These are phyloP conservation scores for Sebastes kiyomatsui DNA, from an alignment of 2,797 vertebrate genomes.

Conservation along the genomic window DNA sequence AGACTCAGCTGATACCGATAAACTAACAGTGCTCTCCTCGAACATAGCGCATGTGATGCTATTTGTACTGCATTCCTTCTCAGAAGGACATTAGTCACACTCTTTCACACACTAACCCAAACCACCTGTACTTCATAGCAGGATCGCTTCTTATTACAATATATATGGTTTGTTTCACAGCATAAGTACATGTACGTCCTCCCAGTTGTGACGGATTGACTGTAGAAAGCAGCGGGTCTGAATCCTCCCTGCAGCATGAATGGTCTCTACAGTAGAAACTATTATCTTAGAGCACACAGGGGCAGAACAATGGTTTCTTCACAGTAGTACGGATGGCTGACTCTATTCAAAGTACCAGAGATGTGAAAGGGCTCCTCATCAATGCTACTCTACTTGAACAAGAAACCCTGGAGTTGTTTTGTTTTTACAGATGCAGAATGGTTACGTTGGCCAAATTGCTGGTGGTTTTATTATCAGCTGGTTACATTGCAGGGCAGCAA, in stretches of 20 bases:
- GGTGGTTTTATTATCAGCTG: not conserved
- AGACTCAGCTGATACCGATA: slow-evolving; percentile 42
- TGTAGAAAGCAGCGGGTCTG: slow-evolving; percentile 1
- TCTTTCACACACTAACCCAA: slow-evolving; percentile 40
- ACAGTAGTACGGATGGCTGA: slow-evolving; percentile 46
- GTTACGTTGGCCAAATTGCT: not conserved
- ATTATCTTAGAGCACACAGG: slow-evolving; percentile 55
- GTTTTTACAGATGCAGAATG: not conserved
- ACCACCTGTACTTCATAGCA: slow-evolving; percentile 30
- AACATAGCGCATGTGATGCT: not conserved
- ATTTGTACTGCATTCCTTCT: slow-evolving; percentile 18
- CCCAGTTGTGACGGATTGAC: not conserved
- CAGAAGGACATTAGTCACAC: slow-evolving; percentile 31
- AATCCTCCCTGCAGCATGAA: slow-evolving; percentile 47
- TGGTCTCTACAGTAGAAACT: slow-evolving; percentile 43
- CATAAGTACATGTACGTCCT: not conserved
- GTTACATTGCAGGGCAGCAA: not conserved
- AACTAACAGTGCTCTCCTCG: not conserved
- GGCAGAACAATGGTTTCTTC: slow-evolving; percentile 53
- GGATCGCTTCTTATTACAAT: slow-evolving; percentile 11
- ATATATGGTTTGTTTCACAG: slow-evolving; percentile 32
- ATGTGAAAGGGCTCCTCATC: slow-evolving; percentile 16
- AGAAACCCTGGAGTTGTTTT: not conserved
- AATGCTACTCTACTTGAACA: slow-evolving; percentile 13
- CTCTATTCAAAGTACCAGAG: slow-evolving; percentile 43